Base-by-base conservation (phyloP, 2,797 vertebrate genomes). In the Anabacerthia variegaticeps region DNA sequence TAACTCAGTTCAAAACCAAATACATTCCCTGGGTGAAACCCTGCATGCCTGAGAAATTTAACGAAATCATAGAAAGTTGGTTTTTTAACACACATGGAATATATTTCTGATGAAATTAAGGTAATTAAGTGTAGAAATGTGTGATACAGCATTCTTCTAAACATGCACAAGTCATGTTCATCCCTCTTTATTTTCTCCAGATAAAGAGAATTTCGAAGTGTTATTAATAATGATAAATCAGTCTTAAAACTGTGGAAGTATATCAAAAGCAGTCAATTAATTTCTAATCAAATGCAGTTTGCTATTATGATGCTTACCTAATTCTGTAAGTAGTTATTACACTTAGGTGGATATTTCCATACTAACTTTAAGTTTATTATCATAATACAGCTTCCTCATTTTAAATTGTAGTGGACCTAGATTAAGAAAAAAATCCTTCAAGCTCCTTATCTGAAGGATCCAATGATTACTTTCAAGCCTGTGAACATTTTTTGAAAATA, bases 11-110 rank as follows among this genome's bases (percentile, higher is more conserved):
- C 49, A 69, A 84, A 92, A 88, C 30, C 78, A 88, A 88, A 52
- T 37, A 48, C 44, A 62, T 84, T 93, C 43, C 74, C 68, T 74
- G 48, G 44, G 71, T 96, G 46, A 68, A 93, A 91, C 7, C 77
- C 56, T 36, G 55, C 44, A 79, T 59, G 34, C 24, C 58, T 48
- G 27, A 91, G 74, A 89, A 90, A 21, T 8, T 62, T 94, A 93
- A 92, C 66, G 46, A 73, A 93, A 80, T 49, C 55, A 83, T 20
- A 82, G 72, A 72, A 91, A 39, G 8, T 39, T 67, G 22, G 17
- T 89, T 90, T 84, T 96, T 93, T 85, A 86, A 83, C 58, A 87
- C 83, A 95, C 36, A 52, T 9, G 51, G 74, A 84, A 85, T 30
- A 34, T 8, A 15, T 34, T 79, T 66, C 92, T 75, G n/a, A 52